Evolutionary conservation across 2,888 invertebrate genomes (phyloP), one percentile per base, ranked within the genome.

Genomic region (Leucozona laternaria): DNA sequence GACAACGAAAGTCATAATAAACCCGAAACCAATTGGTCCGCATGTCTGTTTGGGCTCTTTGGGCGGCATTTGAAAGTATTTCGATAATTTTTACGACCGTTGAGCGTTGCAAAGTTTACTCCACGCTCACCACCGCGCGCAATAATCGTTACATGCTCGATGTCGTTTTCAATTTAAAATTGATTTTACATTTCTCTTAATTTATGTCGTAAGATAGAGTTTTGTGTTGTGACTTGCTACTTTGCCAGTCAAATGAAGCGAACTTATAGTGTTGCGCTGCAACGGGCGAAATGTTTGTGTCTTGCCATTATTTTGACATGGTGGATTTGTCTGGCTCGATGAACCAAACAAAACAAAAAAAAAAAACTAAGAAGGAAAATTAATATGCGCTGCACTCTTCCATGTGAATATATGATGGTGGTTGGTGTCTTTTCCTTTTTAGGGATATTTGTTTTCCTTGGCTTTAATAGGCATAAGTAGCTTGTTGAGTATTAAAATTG

Each of bases 51-150:
- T 17, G 53, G 50, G 31, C 75, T 78, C 75, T 53, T 79, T 86
- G 82, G 82, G 86, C 86, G 86, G 86, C 86, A 82, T 86, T 86
- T 82, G 82, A 79, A 86, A 82, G 78, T 86, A 86, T 86, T 86
- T 86, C 28, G 82, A 86, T 86, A 86, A 86, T 86, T 86, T 86
- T 86, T 71, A 86, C 78, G 75, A 75, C 78, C 70, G 43, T 28
- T 37, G 73, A 75, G 20, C 72, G 40, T 70, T 75, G 34, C 43
- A 66, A 71, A 22, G 60, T 58, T 71, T 31, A 15, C 45, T 57
- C 43, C 40, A 68, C 43, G 45, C 48, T 20, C 10, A 34, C 22
- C 34, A 22, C 20, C 13, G n/a, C 34, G n/a, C 60, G 8, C 2
- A 64, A 58, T 72, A 84, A 84, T 71, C 72, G 80, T 77, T 72